A percentile compares a stretch with the other conserved stretches of the same genome.
These are phyloP conservation scores for Cyanistes caeruleus DNA, from an alignment of 2,113 vertebrate genomes.

Conservation along the genomic window DNA sequence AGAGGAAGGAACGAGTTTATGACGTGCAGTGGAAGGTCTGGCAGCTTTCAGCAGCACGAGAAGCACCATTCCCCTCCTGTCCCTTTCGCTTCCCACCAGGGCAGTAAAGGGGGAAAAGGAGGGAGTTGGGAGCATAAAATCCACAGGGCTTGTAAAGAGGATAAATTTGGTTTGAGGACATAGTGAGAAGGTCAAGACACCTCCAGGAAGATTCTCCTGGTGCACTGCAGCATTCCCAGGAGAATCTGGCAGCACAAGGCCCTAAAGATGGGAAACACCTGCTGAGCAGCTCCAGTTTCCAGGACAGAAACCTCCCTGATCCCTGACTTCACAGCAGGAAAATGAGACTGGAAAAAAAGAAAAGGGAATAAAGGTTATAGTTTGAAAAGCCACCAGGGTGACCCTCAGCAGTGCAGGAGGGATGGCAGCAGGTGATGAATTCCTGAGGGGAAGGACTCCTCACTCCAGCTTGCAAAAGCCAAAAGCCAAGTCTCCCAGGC, in stretches of 20 bases:
- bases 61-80: background rate
- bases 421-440: fast-evolving
- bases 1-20: background rate
- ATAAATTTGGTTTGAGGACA: fast-evolving
- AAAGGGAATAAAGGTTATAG: fast-evolving
- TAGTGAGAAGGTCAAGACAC: background rate
- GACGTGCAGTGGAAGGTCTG: background rate
- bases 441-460: background rate
- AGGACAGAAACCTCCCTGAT: background rate
- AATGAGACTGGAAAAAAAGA: background rate
- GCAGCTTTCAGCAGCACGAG: background rate
- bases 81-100: background rate
- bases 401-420: background rate
- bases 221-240: background rate
- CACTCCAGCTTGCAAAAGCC: background rate
- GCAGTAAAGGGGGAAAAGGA: background rate
- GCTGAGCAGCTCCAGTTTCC: background rate
- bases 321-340: fast-evolving
- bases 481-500: background rate
- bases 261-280: background rate
- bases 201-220: background rate
- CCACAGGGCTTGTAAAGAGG: background rate
- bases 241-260: background rate
- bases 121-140: fast-evolving
- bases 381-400: background rate